Percentiles rank a stretch among this genome's conserved stretches.
Evolutionary conservation across 1,140 invertebrate species (phyloP).

Genomic region (Laupala kohalensis): DNA sequence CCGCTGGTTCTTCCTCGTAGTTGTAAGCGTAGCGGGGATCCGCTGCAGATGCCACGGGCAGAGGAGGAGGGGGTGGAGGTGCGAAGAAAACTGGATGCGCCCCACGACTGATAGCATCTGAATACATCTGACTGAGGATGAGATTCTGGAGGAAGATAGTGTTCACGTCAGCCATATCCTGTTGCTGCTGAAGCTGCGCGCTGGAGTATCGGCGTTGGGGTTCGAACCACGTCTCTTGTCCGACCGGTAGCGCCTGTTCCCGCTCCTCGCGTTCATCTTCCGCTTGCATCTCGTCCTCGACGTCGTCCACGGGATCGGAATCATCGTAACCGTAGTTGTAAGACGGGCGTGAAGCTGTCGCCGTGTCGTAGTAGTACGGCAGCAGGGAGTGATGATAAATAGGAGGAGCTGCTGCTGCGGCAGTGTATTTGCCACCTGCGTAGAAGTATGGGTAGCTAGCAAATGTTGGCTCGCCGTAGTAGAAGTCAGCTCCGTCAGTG

Average conservation of each 20-base stretch:
- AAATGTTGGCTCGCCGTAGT: slow-evolving; percentile 17
- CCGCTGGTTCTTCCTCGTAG: slow-evolving; percentile 29
- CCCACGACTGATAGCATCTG: slow-evolving; percentile 34
- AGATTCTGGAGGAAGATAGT: slow-evolving; percentile 46
- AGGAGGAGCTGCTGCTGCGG: slow-evolving; percentile 26
- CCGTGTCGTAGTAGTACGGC: slow-evolving; percentile 29
- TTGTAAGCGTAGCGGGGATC: slow-evolving; percentile 18
- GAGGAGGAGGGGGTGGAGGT: too few species aligned
- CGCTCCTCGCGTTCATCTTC: slow-evolving; percentile 34
- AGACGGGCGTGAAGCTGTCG: slow-evolving; percentile 16
- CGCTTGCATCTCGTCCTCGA: slow-evolving; percentile 26
- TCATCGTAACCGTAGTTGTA: slow-evolving; percentile 27
- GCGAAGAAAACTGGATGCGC: slow-evolving; percentile 17
- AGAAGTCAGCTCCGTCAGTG: slow-evolving; percentile 36
- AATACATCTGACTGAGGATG: slow-evolving; percentile 45
- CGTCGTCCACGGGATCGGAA: slow-evolving; percentile 30
- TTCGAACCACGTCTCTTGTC: slow-evolving; percentile 42
- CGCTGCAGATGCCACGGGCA: too few species aligned
- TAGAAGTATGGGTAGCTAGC: slow-evolving; percentile 26
- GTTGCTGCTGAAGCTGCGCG: slow-evolving; percentile 9
- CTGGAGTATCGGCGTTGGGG: not conserved
- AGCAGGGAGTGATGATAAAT: slow-evolving; percentile 28
- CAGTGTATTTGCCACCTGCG: slow-evolving; percentile 19
- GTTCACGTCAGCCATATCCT: slow-evolving; percentile 31
- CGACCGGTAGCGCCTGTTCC: slow-evolving; percentile 38